Evolutionary conservation across 1,140 invertebrate species (phyloP), one percentile per base, ranked within the genome.

Genomic region (Drosophila rhopaloa): DNA sequence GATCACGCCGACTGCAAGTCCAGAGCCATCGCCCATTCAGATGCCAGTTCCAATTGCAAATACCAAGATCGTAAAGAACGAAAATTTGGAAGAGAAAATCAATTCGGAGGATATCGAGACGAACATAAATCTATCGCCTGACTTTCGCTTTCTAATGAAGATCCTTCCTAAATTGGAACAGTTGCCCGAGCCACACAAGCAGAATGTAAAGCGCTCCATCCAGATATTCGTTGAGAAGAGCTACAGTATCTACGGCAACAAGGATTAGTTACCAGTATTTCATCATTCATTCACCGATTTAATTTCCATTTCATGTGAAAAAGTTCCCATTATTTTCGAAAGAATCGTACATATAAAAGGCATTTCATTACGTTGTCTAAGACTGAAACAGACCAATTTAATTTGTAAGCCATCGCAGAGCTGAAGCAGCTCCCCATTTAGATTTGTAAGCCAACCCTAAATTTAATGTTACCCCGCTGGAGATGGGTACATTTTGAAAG

Each of bases 101-200:
- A 67, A 66, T 24, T 24, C 37, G 10, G 47, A 44, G 0, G 78
- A 85, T 19, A 63, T 75, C 1, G 90, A 91, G 29, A 91, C 82
- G 1, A 91, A 91, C 29, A 91, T 92, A 1, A 92, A 92, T 48
- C 57, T 92, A 13, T 91, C 91, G 19, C 78, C 81, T 3, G 91
- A 92, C 53, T 92, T 92, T 57, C 84, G 89, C 2, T 92, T 92
- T 4, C 88, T 92, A 0, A 92, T 92, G 88, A 91, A 92, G 51
- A 92, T 92, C 53, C 43, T 92, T 35, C 90, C 91, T 19, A 91
- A 86, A 4, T 32, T 92, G 75, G 91, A 92, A 47, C 80, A 85
- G 53, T 74, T 91, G 19, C 88, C 91, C 1, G 91, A 92, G 19
- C 91, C 91, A 5, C 91, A 91, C 47, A 92, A 92, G 29, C 84